These are phyloP conservation scores for Dasypus novemcinctus DNA, from an alignment of 2,113 vertebrate genomes.

Conservation along the genomic window DNA sequence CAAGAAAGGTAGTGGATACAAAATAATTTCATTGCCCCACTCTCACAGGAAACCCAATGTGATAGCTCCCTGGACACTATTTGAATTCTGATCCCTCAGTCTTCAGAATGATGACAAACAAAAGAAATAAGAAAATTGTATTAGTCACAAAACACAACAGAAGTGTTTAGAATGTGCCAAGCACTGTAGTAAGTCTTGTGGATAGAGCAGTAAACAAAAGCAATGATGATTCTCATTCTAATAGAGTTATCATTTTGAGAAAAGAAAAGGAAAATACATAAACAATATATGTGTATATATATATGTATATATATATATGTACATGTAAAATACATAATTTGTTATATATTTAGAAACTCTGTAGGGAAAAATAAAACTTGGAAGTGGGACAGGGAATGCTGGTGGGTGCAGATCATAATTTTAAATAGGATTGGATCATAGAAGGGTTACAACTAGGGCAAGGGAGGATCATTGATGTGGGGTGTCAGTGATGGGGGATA, in stretches of 20 bases:
- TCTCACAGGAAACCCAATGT: background rate
- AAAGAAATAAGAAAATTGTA: background rate
- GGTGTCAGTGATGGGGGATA: too few relatives aligned
- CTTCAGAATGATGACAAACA: background rate
- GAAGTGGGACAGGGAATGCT: background rate
- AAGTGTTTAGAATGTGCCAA: background rate
- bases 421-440: too few relatives aligned
- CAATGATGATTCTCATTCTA: background rate
- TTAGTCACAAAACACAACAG: background rate
- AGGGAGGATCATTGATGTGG: too few relatives aligned
- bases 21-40: background rate
- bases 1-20: background rate
- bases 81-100: background rate
- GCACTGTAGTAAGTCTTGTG: background rate
- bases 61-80: background rate
- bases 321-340: background rate
- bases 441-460: too few relatives aligned
- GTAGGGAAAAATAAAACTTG: background rate
- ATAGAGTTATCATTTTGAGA: background rate
- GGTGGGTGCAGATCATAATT: background rate
- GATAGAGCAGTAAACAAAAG: background rate
- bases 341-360: background rate
- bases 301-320: too few relatives aligned
- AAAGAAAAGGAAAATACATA: background rate
- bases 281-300: background rate